Conservation (phyloP, 1,140 invertebrate genomes). For the Nylanderia fulva region DNA sequence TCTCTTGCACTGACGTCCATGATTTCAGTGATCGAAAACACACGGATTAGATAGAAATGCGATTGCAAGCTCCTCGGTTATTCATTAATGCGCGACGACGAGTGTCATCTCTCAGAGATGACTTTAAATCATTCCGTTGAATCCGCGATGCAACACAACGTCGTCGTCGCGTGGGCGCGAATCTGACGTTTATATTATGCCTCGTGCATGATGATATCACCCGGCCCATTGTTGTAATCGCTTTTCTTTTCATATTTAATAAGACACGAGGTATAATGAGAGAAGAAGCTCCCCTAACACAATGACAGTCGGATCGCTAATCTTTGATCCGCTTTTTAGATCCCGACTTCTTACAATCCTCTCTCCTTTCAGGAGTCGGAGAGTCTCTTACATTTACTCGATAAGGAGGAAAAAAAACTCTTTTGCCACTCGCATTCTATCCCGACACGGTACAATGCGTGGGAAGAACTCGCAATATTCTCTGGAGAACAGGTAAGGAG, state of each 20-base stretch:
- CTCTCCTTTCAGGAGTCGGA: not conserved
- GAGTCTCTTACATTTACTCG: not conserved
- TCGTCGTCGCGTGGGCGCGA: conserved; percentile 24
- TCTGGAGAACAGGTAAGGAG: too few relatives aligned
- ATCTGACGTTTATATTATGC: conserved; percentile 36
- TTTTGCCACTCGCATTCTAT: not conserved
- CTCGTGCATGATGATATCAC: conserved; percentile 40
- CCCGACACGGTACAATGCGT: not conserved
- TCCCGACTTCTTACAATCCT: not conserved
- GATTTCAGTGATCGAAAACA: conserved; percentile 40
- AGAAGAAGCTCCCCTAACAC: not conserved
- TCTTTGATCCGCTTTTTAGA: not conserved
- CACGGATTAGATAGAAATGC: not conserved
- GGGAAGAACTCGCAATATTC: not conserved
- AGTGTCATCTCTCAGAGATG: not conserved
- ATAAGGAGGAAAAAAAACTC: not conserved
- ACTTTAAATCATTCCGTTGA: not conserved
- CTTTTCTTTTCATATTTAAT: conserved; percentile 46
- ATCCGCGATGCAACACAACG: not conserved
- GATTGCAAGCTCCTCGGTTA: conserved; percentile 7
- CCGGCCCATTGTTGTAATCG: conserved; percentile 13
- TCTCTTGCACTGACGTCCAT: too few relatives aligned
- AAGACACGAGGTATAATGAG: conserved; percentile 26
- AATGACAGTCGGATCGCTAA: not conserved
- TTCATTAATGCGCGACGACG: conserved; percentile 32